Percentiles rank a stretch among this genome's conserved stretches.
Evolutionary conservation across 2,797 vertebrate genomes (phyloP).

Genomic region (Arrhamphus sclerolepis): DNA sequence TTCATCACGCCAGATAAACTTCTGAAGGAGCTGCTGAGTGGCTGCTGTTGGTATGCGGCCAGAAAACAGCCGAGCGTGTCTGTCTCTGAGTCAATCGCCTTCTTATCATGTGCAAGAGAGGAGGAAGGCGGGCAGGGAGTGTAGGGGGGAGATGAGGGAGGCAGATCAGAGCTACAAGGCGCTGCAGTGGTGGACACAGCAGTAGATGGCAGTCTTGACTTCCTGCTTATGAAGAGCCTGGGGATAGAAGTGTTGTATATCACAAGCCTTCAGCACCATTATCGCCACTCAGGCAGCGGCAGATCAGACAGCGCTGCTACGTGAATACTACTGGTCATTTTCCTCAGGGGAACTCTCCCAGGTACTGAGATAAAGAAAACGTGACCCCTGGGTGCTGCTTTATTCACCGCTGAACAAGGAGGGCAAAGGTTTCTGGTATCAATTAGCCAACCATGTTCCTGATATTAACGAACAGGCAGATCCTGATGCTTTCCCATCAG

Average conservation of each 20-base stretch:
- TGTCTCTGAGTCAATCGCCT: slow-evolving; percentile 78
- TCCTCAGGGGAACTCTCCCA: slow-evolving; percentile 64
- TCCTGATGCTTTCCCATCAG: slow-evolving; percentile 47
- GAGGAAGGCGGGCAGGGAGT: slow-evolving; percentile 28
- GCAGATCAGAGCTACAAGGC: slow-evolving; percentile 52
- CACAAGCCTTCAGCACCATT: slow-evolving; percentile 68
- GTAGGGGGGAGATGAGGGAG: background rate
- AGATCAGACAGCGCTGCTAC: slow-evolving; percentile 60
- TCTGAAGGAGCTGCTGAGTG: slow-evolving; percentile 84
- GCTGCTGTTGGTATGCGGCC: slow-evolving; percentile 77
- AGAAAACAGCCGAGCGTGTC: slow-evolving; percentile 79
- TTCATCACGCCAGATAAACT: slow-evolving; percentile 78
- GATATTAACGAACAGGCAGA: slow-evolving; percentile 61
- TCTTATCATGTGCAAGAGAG: slow-evolving; percentile 77
- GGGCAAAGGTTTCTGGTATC: slow-evolving; percentile 75
- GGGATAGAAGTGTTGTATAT: slow-evolving; percentile 64
- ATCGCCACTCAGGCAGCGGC: slow-evolving; percentile 45
- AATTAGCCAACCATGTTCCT: slow-evolving; percentile 71
- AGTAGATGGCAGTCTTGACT: slow-evolving; percentile 97
- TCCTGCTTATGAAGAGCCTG: slow-evolving; percentile 67
- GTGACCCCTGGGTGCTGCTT: slow-evolving; percentile 67
- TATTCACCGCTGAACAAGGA: slow-evolving; percentile 54
- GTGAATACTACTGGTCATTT: slow-evolving; percentile 49
- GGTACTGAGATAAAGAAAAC: slow-evolving; percentile 69
- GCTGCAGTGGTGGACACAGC: slow-evolving; percentile 79